Base-by-base conservation (phyloP, 2,888 invertebrate species). In the Mesoligia furuncula region DNA sequence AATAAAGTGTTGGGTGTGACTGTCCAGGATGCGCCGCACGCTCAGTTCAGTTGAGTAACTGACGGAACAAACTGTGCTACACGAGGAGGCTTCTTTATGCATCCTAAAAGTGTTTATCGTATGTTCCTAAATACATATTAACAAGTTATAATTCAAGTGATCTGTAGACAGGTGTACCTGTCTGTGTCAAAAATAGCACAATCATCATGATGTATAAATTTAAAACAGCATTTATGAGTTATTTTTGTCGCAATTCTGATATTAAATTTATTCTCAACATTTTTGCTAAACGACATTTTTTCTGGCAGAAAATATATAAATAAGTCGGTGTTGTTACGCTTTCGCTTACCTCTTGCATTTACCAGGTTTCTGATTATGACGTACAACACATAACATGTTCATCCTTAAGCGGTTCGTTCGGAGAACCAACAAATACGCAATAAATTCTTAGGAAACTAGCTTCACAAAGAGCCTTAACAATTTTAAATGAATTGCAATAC, bases 351-450 rank as follows among this genome's bases (percentile, higher is more conserved):
- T 72, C 78, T 89, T 86, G 70, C 74, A 83, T 82, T 83, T 82
- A 9, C 75, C 74, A 79, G 80, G 81, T 82, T 89, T 87, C 84
- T 86, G 89, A 85, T 82, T 85, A 85, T 87, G 89, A 84, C 83
- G 85, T 89, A 83, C 54, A 77, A 73, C 68, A 85, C 81, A 81
- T 79, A 75, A 80, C 80, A 79, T 89, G 75, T 75, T 78, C 79
- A 86, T 84, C 79, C 83, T 86, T 77, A 77, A 78, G 79, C 79
- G 79, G 81, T 80, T 79, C 83, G 77, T 84, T 79, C 79, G 75
- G 69, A 82, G 85, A 77, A 87, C 79, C 78, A 81, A 81, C 85
- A 85, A 74, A 85, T 85, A 83, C 78, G 76, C 77, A 73, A 77
- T 76, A 80, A 73, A 81, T 88, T 85, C 86, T 79, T 72, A 81